phyloP scores from a whole-genome alignment of 2,797 vertebrate genomes.

The Astyanax mexicanus region DNA sequence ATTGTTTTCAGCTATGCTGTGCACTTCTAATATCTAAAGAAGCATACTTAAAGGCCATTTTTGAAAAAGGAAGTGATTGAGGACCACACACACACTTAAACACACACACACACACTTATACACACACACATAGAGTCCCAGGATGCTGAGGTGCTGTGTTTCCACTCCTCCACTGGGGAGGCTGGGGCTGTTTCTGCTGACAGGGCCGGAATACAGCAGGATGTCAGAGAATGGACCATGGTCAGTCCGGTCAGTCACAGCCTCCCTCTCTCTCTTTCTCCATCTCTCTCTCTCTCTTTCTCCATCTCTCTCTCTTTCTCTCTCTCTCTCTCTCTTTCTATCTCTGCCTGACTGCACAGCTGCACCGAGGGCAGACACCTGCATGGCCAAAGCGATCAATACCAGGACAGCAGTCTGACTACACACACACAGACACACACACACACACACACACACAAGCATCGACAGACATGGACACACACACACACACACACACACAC shows the following conservation, averaged over 20 bases:
- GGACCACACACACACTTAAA: too few relatives aligned
- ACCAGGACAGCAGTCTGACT: slow-evolving; percentile 59
- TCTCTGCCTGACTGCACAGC: slow-evolving; percentile 63
- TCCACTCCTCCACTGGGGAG: slow-evolving; percentile 32
- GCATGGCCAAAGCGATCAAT: slow-evolving; percentile 67
- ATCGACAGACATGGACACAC: slow-evolving; percentile 22
- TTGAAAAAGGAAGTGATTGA: too few relatives aligned
- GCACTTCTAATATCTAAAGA: too few relatives aligned
- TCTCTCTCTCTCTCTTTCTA: slow-evolving; percentile 22
- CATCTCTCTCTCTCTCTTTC: slow-evolving; percentile 23
- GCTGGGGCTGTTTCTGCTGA: slow-evolving; percentile 53
- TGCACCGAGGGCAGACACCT: slow-evolving; percentile 65
- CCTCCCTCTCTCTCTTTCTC: too few relatives aligned
- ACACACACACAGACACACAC: slow-evolving; percentile 35
- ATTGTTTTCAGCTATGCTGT: too few relatives aligned
- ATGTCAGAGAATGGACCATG: slow-evolving; percentile 43
- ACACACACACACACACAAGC: slow-evolving; percentile 19
- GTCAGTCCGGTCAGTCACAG: slow-evolving; percentile 52
- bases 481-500: neutral
- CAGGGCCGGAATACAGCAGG: slow-evolving; percentile 42
- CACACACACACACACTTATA: slow-evolving; percentile 11
- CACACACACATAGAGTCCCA: slow-evolving; percentile 19
- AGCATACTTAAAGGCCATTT: too few relatives aligned
- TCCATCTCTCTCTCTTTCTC: slow-evolving; percentile 48
- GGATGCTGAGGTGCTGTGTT: slow-evolving; percentile 48